Evolutionary conservation across 2,113 vertebrate species (phyloP).

Genomic region (Aleadryas rufinucha): DNA sequence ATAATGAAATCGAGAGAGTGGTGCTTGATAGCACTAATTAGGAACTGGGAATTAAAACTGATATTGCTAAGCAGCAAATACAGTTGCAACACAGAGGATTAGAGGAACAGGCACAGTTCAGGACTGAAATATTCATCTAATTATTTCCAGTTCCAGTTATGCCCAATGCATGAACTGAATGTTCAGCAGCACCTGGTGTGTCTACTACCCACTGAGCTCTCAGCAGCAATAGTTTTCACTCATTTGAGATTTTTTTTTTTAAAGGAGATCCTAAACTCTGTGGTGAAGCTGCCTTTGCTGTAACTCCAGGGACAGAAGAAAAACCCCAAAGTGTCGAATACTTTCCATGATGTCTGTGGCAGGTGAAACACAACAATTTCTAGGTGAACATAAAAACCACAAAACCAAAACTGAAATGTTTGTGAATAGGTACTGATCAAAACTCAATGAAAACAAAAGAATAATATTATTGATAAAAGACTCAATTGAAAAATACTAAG

Average conservation of each 20-base stretch:
- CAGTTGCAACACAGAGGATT: constrained; percentile 9
- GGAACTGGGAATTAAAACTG: constrained; percentile 12
- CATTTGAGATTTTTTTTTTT: neutral
- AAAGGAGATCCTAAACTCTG: neutral
- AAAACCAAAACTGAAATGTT: neutral
- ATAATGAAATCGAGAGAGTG: neutral
- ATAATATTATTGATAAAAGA: neutral
- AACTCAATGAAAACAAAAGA: neutral
- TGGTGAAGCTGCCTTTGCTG: neutral
- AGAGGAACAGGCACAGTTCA: neutral
- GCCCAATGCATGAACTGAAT: neutral
- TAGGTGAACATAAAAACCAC: neutral
- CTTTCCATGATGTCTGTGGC: neutral
- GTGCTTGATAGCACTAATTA: constrained; percentile 41
- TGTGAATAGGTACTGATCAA: neutral
- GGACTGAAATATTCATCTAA: constrained; percentile 4
- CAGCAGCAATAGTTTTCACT: neutral
- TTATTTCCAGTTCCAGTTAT: neutral
- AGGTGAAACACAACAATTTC: neutral
- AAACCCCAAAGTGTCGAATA: neutral
- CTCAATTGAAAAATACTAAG: neutral
- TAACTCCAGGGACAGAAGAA: neutral
- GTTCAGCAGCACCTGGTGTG: neutral
- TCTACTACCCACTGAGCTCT: neutral
- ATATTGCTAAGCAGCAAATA: neutral